These are phyloP conservation scores for Lordiphosa stackelbergi DNA, from an alignment of 1,140 invertebrate genomes.

Conservation along the genomic window DNA sequence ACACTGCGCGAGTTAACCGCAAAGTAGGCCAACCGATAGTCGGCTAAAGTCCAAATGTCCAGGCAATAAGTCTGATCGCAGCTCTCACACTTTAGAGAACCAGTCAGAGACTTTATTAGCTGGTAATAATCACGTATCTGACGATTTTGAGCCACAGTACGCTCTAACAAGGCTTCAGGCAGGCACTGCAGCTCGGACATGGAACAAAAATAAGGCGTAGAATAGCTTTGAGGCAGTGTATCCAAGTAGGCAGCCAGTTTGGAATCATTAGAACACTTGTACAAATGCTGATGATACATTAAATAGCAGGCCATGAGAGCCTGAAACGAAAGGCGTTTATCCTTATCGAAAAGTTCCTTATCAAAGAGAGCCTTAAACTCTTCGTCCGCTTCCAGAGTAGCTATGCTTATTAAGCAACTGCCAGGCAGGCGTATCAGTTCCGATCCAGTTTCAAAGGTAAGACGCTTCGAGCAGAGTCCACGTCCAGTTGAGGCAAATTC, in stretches of 20 bases:
- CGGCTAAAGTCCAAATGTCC: constrained; percentile 76
- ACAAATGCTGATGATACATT: constrained; percentile 78
- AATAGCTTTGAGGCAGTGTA: constrained; percentile 80
- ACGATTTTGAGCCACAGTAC: constrained; percentile 63
- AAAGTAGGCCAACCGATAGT: constrained; percentile 82
- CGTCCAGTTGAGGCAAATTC: constrained; percentile 51
- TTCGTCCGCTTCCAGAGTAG: constrained; percentile 54
- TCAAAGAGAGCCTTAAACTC: constrained; percentile 56
- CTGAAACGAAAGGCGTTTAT: constrained; percentile 77
- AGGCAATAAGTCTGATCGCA: constrained; percentile 67
- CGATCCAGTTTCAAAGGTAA: constrained; percentile 26
- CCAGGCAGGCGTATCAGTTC: constrained; percentile 58
- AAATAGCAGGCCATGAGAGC: constrained; percentile 82
- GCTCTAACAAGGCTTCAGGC: constrained; percentile 69
- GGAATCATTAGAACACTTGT: constrained; percentile 48
- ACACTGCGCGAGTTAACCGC: constrained; percentile 88
- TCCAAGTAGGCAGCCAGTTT: constrained; percentile 79
- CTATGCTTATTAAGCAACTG: constrained; percentile 54
- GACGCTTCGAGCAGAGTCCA: constrained; percentile 57
- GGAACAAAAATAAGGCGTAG: constrained; percentile 78
- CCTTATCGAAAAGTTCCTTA: constrained; percentile 39
- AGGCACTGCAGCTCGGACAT: constrained; percentile 74
- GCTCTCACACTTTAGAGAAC: constrained; percentile 42
- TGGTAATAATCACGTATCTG: constrained; percentile 58
- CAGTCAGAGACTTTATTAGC: constrained; percentile 35